phyloP scores from a whole-genome alignment of 1,140 invertebrate species.

The fruit fly (Drosophila melanogaster) region Release_6_plus_ISO1_MT NT_033777.3:18789501-18790000 shows the following conservation, averaged over 20 bases:
- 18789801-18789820: slow-evolving; percentile 19
- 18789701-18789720: slow-evolving; percentile 17
- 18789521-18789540: slow-evolving; percentile 34
- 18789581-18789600: slow-evolving; percentile 53
- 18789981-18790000: slow-evolving; percentile 15
- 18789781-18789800: slow-evolving; percentile 41
- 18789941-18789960: slow-evolving; percentile 19
- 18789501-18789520: slow-evolving; percentile 20
- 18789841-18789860: slow-evolving; percentile 46
- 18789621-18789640: slow-evolving; percentile 23
- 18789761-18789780: slow-evolving; percentile 43
- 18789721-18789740: slow-evolving; percentile 17
- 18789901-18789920: slow-evolving; percentile 46
- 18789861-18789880: slow-evolving; percentile 51
- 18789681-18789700: too few relatives aligned
- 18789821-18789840: slow-evolving; percentile 25
- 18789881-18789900: slow-evolving; percentile 47
- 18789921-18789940: slow-evolving; percentile 43
- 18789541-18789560: slow-evolving; percentile 49
- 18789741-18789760: slow-evolving; percentile 46
- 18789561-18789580: slow-evolving; percentile 41
- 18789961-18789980: slow-evolving; percentile 7
- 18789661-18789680: neutral
- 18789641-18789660: neutral
- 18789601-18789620: slow-evolving; percentile 62